Percentiles rank a stretch among this genome's conserved stretches.
Conservation (phyloP, 1,140 invertebrate genomes). For the Ceratosolen solmsi region DNA sequence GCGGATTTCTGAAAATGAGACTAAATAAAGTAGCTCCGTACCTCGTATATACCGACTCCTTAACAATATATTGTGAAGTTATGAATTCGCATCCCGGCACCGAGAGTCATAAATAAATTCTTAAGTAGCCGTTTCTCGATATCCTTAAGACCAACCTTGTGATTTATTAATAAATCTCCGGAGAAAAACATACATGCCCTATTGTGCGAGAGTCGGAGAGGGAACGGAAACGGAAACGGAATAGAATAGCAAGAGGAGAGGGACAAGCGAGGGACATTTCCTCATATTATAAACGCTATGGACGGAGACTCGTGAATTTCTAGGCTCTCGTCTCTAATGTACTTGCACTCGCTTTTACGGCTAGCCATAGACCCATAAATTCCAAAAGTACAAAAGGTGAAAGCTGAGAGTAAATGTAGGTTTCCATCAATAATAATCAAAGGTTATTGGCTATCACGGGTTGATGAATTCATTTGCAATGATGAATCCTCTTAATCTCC, state of each 20-base stretch:
- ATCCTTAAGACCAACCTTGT: background rate
- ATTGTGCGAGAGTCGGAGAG: background rate
- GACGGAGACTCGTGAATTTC: constrained; percentile 3
- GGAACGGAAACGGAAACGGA: background rate
- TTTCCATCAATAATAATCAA: background rate
- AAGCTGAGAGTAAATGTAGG: background rate
- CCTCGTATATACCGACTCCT: background rate
- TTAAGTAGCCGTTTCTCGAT: constrained; percentile 42
- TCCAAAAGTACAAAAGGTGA: background rate
- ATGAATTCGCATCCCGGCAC: constrained; percentile 14
- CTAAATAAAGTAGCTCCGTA: background rate
- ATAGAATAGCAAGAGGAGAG: background rate
- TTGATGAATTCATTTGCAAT: background rate
- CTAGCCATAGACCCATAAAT: background rate
- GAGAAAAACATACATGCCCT: background rate
- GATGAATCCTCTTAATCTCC: background rate
- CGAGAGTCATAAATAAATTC: constrained; percentile 33
- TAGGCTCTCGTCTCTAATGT: background rate
- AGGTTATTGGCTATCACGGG: background rate
- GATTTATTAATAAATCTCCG: constrained; percentile 42
- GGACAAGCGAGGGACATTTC: background rate
- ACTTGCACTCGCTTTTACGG: background rate
- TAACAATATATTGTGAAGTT: background rate
- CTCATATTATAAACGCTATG: background rate
- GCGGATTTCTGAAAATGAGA: background rate